Percentiles rank a stretch among this genome's conserved stretches.
phyloP scores from a whole-genome alignment of 2,113 vertebrate genomes.

The Cebus imitator region DNA sequence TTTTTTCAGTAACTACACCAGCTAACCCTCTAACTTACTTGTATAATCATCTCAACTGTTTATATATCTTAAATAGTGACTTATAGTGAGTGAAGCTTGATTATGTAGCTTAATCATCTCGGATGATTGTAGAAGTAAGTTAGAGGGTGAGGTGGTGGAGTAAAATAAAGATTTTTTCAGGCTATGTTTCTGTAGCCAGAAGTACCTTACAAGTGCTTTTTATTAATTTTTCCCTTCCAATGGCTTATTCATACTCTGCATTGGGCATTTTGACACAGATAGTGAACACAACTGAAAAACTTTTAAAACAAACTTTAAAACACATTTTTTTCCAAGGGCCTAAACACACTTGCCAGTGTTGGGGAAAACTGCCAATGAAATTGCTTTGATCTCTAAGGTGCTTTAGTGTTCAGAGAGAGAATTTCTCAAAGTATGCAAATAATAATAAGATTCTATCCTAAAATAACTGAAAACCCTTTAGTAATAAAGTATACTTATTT shows the following conservation, averaged over 20 bases:
- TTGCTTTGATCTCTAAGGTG: slow-evolving; percentile 25
- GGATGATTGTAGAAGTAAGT: too few species aligned
- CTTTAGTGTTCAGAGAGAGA: background rate
- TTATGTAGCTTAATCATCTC: too few species aligned
- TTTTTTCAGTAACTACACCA: background rate
- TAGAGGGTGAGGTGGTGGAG: too few species aligned
- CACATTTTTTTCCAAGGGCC: background rate
- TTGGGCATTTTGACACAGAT: background rate
- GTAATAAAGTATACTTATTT: background rate
- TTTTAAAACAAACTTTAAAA: slow-evolving; percentile 30
- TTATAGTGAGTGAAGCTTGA: too few species aligned
- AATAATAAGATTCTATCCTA: background rate
- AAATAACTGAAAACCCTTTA: background rate
- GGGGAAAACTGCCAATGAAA: background rate
- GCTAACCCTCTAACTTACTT: background rate
- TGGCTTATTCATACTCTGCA: background rate
- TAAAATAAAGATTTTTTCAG: background rate
- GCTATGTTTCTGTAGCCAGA: background rate
- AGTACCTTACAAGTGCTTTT: background rate
- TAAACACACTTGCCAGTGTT: background rate
- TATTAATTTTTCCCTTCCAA: background rate
- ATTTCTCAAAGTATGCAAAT: background rate
- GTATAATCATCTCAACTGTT: background rate
- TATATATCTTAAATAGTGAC: background rate
- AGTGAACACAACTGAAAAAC: background rate